Evolutionary conservation across 2,888 invertebrate species (phyloP), one percentile per base, ranked within the genome.

Genomic region (Lydus trimaculatus): DNA sequence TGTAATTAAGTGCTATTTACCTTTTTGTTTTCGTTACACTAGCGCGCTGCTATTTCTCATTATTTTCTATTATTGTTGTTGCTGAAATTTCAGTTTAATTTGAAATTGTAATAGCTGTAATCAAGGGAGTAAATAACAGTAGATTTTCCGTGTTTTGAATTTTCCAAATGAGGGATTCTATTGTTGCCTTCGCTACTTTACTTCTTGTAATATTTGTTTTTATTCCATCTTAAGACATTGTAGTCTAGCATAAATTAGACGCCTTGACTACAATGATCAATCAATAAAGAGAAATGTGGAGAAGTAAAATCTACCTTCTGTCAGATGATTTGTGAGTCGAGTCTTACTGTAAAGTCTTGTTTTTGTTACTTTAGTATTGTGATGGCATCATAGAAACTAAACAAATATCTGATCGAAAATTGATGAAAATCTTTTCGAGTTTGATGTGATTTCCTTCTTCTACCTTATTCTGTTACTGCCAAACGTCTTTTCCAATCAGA

Each of bases 31-130:
- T 17, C 17, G 43, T 43, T 43, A 43, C 17, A 43, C 8, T 15
- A 23, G 56, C 3, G 11, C n/a, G n/a, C n/a, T n/a, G 13, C 5
- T 13, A 25, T 56, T 13, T 56, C 56, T 56, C 11, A 56, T 56
- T 48, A 48, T n/a, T 48, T 48, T 48, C n/a, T 48, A 48, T 48
- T 56, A 13, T 56, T 20, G 13, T 56, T 25, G 56, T 15, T 20
- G 48, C 20, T 20, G 13, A 56, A 56, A 56, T 56, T 56, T 15
- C 56, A 25, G 13, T 25, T 56, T 56, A 56, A 56, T 56, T 56
- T 56, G 56, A 56, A 56, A 56, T 56, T 56, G 56, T 56, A 56
- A 48, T 48, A 48, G 48, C 20, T 48, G 48, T 48, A 48, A 48
- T 56, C 56, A 56, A 25, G 48, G 56, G 56, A 56, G 20, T 56